Base-by-base conservation (phyloP, 2,113 vertebrate species). In the Lepisosteus osseus region DNA sequence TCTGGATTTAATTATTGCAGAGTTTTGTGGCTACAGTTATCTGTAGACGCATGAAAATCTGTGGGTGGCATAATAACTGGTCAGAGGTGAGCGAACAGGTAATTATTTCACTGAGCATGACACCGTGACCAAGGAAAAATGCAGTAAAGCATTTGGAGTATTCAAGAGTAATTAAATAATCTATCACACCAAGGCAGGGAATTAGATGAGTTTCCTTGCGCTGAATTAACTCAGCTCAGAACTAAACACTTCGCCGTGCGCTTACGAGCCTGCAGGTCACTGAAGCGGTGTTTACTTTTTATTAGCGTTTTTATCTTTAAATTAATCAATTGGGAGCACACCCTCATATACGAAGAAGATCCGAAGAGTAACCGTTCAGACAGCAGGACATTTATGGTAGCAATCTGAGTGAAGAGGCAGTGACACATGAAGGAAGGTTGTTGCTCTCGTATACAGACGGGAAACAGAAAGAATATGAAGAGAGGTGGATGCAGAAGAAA, bases 101-200 rank as follows among this genome's bases (percentile, higher is more conserved):
- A 59, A 4, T 59, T 59, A 59, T 59, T 59, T 59, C n/a, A 15
- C 12, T 6, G 57, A 5, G 57, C 4, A 2, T 59, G 57, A 59
- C 57, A 59, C 57, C 57, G 9, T 59, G 57, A 59, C 11, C 57
- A 5, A 11, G 9, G 9, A 13, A 59, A 59, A 13, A 59, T 59
- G 57, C 57, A 59, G 57, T 59, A 13, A 59, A 59, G 11, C 57
- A 15, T 13, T 59, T 59, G 14, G 57, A 13, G 14, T 2, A 59
- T 59, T 59, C 57, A 59, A 59, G 57, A 15, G 57, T 13, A 59
- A 59, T 15, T 59, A 8, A 59, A 59, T 59, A 59, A 59, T 59
- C n/a, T 59, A 59, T 59, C 5, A 59, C 57, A 59, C 57, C 14
- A 13, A 15, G 12, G 57, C 14, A 14, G 57, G 14, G 14, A 59